Evolutionary conservation across 2,113 vertebrate genomes (phyloP).

Genomic region (Astatotilapia flaviijosephi): DNA sequence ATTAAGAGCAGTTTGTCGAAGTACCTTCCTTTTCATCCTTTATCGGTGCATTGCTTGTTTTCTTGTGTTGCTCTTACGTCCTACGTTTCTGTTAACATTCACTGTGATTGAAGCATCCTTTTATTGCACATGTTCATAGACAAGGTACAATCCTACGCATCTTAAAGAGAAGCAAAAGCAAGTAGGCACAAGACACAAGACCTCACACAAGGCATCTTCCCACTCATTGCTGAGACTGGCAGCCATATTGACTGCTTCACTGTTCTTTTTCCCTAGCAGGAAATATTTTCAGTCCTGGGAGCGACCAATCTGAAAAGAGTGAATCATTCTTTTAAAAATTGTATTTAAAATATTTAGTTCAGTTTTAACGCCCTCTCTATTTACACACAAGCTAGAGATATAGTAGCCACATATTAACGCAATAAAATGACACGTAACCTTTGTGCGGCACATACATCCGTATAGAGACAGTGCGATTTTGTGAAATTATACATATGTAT

Average conservation of each 20-base stretch:
- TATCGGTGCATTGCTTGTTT: neutral
- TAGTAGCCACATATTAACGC: neutral
- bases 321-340: neutral
- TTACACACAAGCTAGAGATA: neutral
- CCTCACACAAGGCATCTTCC: slow-evolving; percentile 33
- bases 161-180: neutral
- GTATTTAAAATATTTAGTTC: neutral
- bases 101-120: neutral
- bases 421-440: neutral
- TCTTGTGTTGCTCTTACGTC: neutral
- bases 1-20: neutral
- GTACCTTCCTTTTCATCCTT: neutral
- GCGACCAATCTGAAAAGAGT: neutral
- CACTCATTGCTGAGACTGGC: slow-evolving; percentile 26
- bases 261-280: neutral
- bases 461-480: neutral
- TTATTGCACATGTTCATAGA: slow-evolving; percentile 14
- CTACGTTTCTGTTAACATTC: neutral
- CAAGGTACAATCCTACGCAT: slow-evolving; percentile 42
- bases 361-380: neutral
- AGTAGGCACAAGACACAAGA: neutral
- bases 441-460: neutral
- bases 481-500: neutral
- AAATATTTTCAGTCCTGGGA: neutral
- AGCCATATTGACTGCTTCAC: slow-evolving; percentile 42